Conservation (phyloP, 2,797 vertebrate species). For the Lagorchestes hirsutus region DNA sequence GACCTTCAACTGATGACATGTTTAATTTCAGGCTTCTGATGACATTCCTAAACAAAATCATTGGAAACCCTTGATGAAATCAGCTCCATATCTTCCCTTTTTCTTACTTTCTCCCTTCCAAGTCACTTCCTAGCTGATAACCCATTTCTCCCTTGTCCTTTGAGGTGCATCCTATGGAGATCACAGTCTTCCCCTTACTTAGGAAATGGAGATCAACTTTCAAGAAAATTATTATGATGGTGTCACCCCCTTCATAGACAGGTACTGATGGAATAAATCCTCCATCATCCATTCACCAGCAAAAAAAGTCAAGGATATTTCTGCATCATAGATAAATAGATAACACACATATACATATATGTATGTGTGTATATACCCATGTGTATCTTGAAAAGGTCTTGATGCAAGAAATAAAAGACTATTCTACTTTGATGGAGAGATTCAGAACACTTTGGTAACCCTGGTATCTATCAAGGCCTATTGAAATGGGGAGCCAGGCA, state of each 20-base stretch:
- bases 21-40: neutral
- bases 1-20: neutral
- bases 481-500: neutral
- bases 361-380: neutral
- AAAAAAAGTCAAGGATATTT: neutral
- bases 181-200: slow-evolving; percentile 21
- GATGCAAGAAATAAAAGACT: neutral
- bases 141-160: slow-evolving; percentile 23
- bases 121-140: slow-evolving; percentile 35
- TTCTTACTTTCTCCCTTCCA: neutral
- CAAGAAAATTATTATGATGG: neutral
- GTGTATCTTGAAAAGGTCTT: neutral
- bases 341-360: neutral
- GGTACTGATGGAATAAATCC: neutral
- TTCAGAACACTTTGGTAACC: neutral
- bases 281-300: neutral
- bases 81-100: neutral
- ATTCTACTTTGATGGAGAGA: neutral
- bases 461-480: neutral
- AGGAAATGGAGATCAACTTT: slow-evolving; percentile 50
- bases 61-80: neutral
- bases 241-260: slow-evolving; percentile 32
- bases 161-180: slow-evolving; percentile 27
- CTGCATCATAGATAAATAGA: neutral
- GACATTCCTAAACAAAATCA: neutral